Evolutionary conservation across 2,888 invertebrate genomes (phyloP).

Genomic region (Drosophila pegasa): DNA sequence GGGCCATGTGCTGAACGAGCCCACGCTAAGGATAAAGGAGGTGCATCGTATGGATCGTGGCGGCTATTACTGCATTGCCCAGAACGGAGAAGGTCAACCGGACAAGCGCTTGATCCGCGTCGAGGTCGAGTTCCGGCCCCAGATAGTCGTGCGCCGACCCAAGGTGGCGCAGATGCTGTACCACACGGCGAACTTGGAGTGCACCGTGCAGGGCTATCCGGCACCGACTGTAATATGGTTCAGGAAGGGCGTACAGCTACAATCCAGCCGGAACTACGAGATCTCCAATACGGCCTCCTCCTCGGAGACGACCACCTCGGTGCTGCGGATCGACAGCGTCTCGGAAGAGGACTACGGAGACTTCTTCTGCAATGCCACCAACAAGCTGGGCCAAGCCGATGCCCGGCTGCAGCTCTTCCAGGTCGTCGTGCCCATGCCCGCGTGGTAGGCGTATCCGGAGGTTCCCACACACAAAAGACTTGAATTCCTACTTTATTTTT

Average conservation of each 20-base stretch:
- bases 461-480: conserved; percentile 65
- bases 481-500: conserved; percentile 62
- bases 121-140: conserved; percentile 84
- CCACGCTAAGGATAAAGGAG: conserved; percentile 75
- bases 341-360: conserved; percentile 82
- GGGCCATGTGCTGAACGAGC: conserved; percentile 77
- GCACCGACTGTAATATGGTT: conserved; percentile 84
- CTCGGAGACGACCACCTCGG: conserved; percentile 83
- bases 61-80: conserved; percentile 83
- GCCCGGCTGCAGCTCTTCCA: conserved; percentile 83
- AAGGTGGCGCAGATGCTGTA: conserved; percentile 83
- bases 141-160: conserved; percentile 82
- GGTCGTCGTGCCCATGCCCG: conserved; percentile 81
- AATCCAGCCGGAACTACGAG: conserved; percentile 76
- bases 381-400: conserved; percentile 83
- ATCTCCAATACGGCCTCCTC: conserved; percentile 83
- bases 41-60: conserved; percentile 84
- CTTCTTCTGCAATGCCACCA: conserved; percentile 84
- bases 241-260: conserved; percentile 78
- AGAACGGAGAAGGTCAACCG: conserved; percentile 83
- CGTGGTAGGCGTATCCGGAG: conserved; percentile 34
- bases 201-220: conserved; percentile 83
- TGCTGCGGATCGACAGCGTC: conserved; percentile 81
- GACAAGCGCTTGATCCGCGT: conserved; percentile 81
- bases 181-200: conserved; percentile 82